phyloP scores from a whole-genome alignment of 2,888 invertebrate species.

The Liopterus haemorrhoidalis region DNA sequence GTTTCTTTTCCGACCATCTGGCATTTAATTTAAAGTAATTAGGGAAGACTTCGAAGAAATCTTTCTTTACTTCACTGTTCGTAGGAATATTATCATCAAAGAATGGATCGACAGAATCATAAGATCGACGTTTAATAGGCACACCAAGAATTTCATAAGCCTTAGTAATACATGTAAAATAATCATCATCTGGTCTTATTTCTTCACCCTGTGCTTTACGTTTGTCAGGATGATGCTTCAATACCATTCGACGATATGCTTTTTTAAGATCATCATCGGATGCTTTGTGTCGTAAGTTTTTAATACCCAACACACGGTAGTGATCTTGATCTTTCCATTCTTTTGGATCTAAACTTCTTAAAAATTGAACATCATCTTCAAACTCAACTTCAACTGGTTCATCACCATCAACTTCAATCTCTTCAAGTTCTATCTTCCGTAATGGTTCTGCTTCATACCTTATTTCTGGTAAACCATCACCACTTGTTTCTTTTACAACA shows the following conservation, averaged over 20 bases:
- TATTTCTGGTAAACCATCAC: conserved; percentile 37
- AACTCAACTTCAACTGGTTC: conserved; percentile 48
- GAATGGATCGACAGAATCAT: conserved; percentile 93
- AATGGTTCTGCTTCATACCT: conserved; percentile 41
- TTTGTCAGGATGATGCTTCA: conserved; percentile 98
- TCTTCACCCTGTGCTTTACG: conserved; percentile 86
- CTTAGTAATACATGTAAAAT: conserved; percentile 97
- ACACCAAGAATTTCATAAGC: conserved; percentile 90
- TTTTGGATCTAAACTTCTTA: conserved; percentile 86
- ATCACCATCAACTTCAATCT: conserved; percentile 25
- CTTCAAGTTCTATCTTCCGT: conserved; percentile 37
- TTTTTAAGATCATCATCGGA: conserved; percentile 89
- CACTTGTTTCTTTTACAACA: conserved; percentile 36
- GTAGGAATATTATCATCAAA: conserved; percentile 86
- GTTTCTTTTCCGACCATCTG: conserved; percentile 85
- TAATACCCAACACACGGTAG: conserved; percentile 90
- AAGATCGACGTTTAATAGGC: conserved; percentile 75
- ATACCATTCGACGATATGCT: conserved; percentile 84
- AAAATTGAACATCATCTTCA: conserved; percentile 73
- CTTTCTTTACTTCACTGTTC: conserved; percentile 66
- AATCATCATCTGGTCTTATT: conserved; percentile 85
- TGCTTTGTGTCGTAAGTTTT: conserved; percentile 74
- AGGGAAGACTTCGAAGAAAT: conserved; percentile 65
- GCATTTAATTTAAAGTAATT: conserved; percentile 72
- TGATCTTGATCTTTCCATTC: conserved; percentile 99